Evolutionary conservation across 2,113 vertebrate species (phyloP), one percentile per base, ranked within the genome.

Genomic region (Grantiella picta): DNA sequence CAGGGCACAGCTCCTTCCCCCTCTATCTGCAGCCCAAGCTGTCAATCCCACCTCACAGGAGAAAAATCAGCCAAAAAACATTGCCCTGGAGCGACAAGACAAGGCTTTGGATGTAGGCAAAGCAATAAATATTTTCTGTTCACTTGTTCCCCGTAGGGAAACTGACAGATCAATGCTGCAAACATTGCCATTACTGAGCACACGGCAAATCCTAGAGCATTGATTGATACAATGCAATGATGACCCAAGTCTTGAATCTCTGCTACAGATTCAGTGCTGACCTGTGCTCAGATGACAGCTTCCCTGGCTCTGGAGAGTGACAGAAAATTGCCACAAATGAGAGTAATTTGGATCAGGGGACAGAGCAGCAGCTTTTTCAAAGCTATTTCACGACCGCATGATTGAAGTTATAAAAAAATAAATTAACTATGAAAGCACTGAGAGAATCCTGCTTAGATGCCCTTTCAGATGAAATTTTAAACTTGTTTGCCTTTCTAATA

Each of bases 401-500:
- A 90, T 44, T 71, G 18, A 44, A 72, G 57, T 36, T 53, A 49
- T 6, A 15, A 45, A 52, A 45, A 70, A 85, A 79, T 79, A 92
- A 76, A 84, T 79, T 33, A 65, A 47, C 78, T 72, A 7, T 33
- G 57, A 91, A 94, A 87, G 50, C 35, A 87, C 31, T 60, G 15
- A 45, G 31, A 36, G 27, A 81, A 92, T 56, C 19, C 13, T 38
- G 36, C 72, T 76, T 52, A 56, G 53, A 12, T 59, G 69, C 36
- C 50, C 29, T 77, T 89, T 82, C 73, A 61, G 42, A 64, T 36
- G 15, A 79, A 83, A 84, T 82, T 82, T 68, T 72, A 65, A 94
- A 61, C 23, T 50, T 42, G 36, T 3, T 7, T 15, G 25, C 25
- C 23, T n/a, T 89, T 68, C 50, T 36, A 71, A 82, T 61, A 76